Base-by-base conservation (phyloP, 2,797 vertebrate species). In the Hybognathus amarus region DNA sequence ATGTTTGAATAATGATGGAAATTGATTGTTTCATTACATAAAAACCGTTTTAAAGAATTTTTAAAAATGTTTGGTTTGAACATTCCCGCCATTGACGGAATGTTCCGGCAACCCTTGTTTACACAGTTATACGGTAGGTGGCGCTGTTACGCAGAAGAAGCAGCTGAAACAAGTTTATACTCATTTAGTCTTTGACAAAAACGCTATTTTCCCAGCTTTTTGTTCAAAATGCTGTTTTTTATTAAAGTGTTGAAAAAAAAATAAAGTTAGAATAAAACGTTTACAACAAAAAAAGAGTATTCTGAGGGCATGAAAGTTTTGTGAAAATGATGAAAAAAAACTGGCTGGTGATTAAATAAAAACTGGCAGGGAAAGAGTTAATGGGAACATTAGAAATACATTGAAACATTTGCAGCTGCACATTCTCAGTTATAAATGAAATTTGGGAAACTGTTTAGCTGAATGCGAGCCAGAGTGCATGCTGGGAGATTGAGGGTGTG, bases 401-500 rank as follows among this genome's bases (percentile, higher is more conserved):
- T 54, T 54, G 20, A 18, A 22, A 56, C 10, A 24, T 11, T n/a
- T 56, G 13, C 42, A 45, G 42, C 22, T 30, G 69, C 24, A 10
- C 24, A 7, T 15, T 63, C 18, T 67, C 18, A 6, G 9, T 12
- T 17, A 61, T 38, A 5, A 56, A 17, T 9, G 24, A 24, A 27
- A 5, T 36, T 7, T 63, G 59, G 11, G 75, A 42, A 45, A 12
- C 56, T 69, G 45, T 17, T 67, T 40, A 27, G 50, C 59, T 83
- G 56, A 33, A 18, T 67, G 38, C 15, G 7, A 67, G n/a, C 27
- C 83, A 71, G 30, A 36, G 61, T 27, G 45, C 47, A 86, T 74
- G 79, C 33, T 85, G 77, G 45, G 77, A 30, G 68, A 75, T 2
- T 6, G 66, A 70, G 61, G 36, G 77, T 54, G 74, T 70, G 68